Base-by-base conservation (phyloP, 2,888 invertebrate genomes). In the Ochlodes sylvanus region DNA sequence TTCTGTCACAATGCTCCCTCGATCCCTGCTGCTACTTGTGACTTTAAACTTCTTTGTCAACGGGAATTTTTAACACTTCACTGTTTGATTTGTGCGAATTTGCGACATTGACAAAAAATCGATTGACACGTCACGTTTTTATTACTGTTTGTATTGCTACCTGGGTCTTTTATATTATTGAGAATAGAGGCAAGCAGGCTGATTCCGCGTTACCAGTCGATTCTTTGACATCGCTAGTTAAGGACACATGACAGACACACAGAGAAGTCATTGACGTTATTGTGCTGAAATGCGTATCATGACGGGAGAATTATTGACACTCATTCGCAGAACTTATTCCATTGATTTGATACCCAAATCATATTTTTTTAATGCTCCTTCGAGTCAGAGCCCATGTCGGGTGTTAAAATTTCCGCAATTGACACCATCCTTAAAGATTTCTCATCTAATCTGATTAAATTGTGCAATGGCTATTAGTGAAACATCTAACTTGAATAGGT, bases 51-150 rank as follows among this genome's bases (percentile, higher is more conserved):
- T 79, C 83, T 83, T 92, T 91, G 91, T 91, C 75, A 84, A 78
- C 82, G 78, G 75, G 85, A 83, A 90, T 80, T 87, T 88, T 89
- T 92, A 92, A 92, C 93, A 92, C 92, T 92, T 89, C 91, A 88
- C 86, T 90, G 83, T 92, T 92, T 91, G 92, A 92, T 92, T 90
- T 92, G 90, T 88, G 88, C 86, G 91, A 92, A 90, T 86, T 83
- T 78, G 76, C 79, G 71, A 73, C 69, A 72, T 75, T 68, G 63
- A 68, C 67, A 89, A 87, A 88, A 90, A 89, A 83, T 80, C 89
- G 86, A 93, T 93, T 92, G 92, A 92, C 85, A 92, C 83, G 84
- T 92, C 82, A 87, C 88, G 88, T 90, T 90, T 92, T 92, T 92
- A 89, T 89, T 81, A 83, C 84, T 91, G 88, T 92, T 91, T 90